Percentiles rank a stretch among this genome's conserved stretches.
Evolutionary conservation across 2,888 invertebrate species (phyloP).

Genomic region (Adelphocoris suturalis): DNA sequence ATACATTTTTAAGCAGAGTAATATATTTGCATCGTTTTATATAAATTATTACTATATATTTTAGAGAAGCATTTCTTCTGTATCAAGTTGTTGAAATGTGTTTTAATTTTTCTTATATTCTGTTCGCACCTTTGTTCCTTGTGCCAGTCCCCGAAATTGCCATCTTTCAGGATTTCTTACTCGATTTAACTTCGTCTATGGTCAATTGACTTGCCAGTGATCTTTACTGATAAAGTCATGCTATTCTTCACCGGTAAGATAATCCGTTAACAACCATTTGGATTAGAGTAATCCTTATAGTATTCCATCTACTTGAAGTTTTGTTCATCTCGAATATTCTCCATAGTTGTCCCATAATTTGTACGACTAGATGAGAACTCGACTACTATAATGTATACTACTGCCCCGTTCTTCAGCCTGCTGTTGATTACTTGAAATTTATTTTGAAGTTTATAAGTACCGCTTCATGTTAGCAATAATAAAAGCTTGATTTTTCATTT

Average conservation of each 20-base stretch:
- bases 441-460: slow-evolving; percentile 41
- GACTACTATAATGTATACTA: neutral
- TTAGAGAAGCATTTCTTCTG: slow-evolving; percentile 24
- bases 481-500: slow-evolving; percentile 62
- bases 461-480: slow-evolving; percentile 66
- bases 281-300: neutral
- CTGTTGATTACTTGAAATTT: slow-evolving; percentile 34
- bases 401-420: slow-evolving; percentile 51
- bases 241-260: neutral
- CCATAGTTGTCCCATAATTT: neutral
- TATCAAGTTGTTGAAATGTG: slow-evolving; percentile 4
- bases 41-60: slow-evolving; percentile 57
- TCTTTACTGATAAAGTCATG: neutral
- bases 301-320: neutral
- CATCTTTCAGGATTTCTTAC: neutral
- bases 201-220: neutral
- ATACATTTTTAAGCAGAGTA: slow-evolving; percentile 49
- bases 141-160: neutral
- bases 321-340: neutral
- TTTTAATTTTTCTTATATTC: neutral
- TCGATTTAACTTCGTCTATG: neutral
- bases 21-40: slow-evolving; percentile 59
- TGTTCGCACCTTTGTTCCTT: slow-evolving; percentile 54
- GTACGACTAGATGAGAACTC: neutral
- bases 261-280: neutral